phyloP scores from a whole-genome alignment of 2,113 vertebrate species.

The Orientallactaga bullata region DNA sequence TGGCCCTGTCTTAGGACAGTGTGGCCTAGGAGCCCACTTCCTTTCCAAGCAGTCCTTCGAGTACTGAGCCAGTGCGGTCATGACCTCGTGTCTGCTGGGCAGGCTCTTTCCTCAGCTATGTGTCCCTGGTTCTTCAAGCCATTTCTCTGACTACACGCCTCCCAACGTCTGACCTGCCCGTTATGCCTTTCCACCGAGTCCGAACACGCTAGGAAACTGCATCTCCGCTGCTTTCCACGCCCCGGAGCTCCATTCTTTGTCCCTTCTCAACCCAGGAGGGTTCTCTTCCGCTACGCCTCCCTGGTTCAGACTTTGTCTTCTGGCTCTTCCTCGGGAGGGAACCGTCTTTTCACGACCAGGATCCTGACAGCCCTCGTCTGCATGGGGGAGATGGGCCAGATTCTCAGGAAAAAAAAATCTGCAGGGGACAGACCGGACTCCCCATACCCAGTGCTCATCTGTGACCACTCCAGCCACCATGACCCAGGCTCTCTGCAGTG shows the following conservation, averaged over 20 bases:
- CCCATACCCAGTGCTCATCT: background rate
- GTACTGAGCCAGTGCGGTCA: background rate
- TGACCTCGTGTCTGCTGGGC: background rate
- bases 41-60: background rate
- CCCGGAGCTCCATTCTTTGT: too few relatives aligned
- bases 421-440: background rate
- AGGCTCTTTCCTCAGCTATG: background rate
- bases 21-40: background rate
- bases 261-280: background rate
- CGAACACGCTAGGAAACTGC: background rate
- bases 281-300: background rate
- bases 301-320: background rate
- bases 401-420: background rate
- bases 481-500: too few relatives aligned
- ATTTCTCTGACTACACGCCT: background rate
- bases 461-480: accelerated
- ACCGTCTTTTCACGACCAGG: too few relatives aligned
- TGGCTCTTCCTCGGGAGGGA: background rate
- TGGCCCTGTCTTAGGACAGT: background rate
- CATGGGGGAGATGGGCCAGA: background rate
- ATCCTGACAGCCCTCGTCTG: background rate
- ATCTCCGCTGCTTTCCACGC: background rate
- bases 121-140: background rate
- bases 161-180: background rate
- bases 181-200: background rate